A percentile compares a stretch with the other conserved stretches of the same genome.
Conservation (phyloP, 2,888 invertebrate species). For the Nipponacmea schrenckii region DNA sequence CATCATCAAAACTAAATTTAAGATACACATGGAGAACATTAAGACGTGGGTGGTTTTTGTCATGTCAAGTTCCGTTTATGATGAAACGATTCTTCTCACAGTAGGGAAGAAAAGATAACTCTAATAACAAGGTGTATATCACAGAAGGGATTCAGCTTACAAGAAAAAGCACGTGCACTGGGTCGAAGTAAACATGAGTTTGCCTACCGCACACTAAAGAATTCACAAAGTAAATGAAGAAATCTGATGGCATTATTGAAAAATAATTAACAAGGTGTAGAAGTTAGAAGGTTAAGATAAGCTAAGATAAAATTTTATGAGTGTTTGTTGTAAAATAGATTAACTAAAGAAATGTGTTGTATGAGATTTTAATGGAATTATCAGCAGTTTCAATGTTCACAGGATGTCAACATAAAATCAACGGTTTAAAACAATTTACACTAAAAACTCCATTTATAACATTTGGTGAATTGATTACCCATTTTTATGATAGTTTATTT, state of each 20-base stretch:
- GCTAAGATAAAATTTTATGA: conserved; percentile 1
- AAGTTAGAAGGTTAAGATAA: neutral
- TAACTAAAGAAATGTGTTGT: conserved; percentile 1
- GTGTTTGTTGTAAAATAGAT: neutral
- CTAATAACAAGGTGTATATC: neutral
- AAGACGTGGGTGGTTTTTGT: conserved; percentile 7
- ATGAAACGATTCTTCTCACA: conserved; percentile 2
- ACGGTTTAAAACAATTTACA: conserved; percentile 1
- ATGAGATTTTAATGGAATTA: neutral
- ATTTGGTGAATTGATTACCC: neutral
- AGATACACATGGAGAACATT: neutral
- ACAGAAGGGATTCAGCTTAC: neutral
- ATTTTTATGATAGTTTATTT: neutral
- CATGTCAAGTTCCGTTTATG: conserved; percentile 7
- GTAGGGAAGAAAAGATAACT: neutral
- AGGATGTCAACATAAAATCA: conserved; percentile 8
- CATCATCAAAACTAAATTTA: neutral
- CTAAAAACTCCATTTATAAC: conserved; percentile 3
- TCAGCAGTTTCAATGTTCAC: neutral
- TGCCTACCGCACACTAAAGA: neutral
- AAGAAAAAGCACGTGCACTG: neutral
- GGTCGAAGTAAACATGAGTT: neutral
- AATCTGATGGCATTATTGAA: neutral
- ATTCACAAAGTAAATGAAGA: neutral
- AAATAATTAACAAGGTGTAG: conserved; percentile 1